Evolutionary conservation across 92 coral and sea anemone species (phyloP).

Genomic region (Hydrozoanthus gracilis): DNA sequence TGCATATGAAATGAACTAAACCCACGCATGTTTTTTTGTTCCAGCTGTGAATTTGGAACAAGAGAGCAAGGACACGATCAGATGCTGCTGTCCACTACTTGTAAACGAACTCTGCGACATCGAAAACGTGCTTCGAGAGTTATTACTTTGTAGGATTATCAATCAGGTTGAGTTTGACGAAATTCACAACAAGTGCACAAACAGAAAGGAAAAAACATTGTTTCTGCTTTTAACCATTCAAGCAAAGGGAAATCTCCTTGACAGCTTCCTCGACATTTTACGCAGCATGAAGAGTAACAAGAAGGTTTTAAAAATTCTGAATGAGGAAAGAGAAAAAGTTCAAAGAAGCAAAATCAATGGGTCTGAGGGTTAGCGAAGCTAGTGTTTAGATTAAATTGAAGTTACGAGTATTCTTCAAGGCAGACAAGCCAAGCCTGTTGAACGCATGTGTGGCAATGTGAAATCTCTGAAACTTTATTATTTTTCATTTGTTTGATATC

Average conservation of each 20-base stretch:
- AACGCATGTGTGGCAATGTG: too few relatives aligned
- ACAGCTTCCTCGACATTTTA: not conserved
- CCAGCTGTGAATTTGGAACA: not conserved
- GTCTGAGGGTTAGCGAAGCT: not conserved
- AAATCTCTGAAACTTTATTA: too few relatives aligned
- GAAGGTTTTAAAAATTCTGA: not conserved
- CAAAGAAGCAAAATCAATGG: not conserved
- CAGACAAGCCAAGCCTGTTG: too few relatives aligned
- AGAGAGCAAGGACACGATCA: not conserved
- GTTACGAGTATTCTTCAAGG: not conserved
- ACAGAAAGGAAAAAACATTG: not conserved
- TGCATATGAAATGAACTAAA: not conserved
- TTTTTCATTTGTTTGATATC: too few relatives aligned
- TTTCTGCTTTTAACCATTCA: not conserved
- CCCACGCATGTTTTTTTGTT: not conserved
- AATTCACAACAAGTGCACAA: not conserved
- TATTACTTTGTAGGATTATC: not conserved
- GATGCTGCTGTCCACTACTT: not conserved
- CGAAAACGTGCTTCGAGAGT: not conserved
- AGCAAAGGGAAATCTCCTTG: conserved; percentile 1
- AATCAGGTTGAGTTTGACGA: not conserved
- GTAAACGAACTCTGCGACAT: not conserved
- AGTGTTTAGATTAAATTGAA: not conserved
- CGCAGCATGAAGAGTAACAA: conserved; percentile 4
- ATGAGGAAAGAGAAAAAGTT: conserved; percentile 8